Evolutionary conservation across 2,888 invertebrate species (phyloP).

Genomic region (Gibbula magus): DNA sequence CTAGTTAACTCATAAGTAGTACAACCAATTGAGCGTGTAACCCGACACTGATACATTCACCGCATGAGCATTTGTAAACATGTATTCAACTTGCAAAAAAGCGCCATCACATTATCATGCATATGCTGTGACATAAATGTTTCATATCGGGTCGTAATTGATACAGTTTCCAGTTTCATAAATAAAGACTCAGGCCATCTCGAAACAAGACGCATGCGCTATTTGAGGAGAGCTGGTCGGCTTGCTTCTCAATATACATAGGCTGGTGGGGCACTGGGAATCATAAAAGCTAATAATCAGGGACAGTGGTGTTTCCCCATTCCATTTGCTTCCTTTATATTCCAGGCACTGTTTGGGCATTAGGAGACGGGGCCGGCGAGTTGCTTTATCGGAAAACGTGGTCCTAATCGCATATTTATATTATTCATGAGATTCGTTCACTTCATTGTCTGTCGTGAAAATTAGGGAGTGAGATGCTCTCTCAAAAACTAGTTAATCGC

Average conservation of each 20-base stretch:
- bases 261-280: neutral
- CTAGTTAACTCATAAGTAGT: too few species aligned
- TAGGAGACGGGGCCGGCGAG: slow-evolving; percentile 31
- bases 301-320: slow-evolving; percentile 21
- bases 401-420: slow-evolving; percentile 53
- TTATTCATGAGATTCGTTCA: slow-evolving; percentile 50
- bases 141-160: slow-evolving; percentile 5
- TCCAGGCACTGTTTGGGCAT: slow-evolving; percentile 41
- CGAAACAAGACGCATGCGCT: neutral
- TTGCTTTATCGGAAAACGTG: slow-evolving; percentile 40
- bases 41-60: neutral
- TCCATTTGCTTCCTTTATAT: slow-evolving; percentile 27
- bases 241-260: slow-evolving; percentile 12
- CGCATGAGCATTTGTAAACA: slow-evolving; percentile 3
- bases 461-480: slow-evolving; percentile 48
- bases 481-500: slow-evolving; percentile 50
- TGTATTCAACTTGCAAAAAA: neutral
- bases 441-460: slow-evolving; percentile 47
- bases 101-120: neutral
- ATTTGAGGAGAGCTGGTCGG: neutral
- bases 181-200: neutral
- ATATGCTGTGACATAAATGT: slow-evolving; percentile 7
- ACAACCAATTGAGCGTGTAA: too few species aligned
- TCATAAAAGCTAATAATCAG: slow-evolving; percentile 3
- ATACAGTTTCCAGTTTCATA: neutral